Evolutionary conservation across 2,113 vertebrate genomes (phyloP).

Genomic region (Nannobrachium achirus): DNA sequence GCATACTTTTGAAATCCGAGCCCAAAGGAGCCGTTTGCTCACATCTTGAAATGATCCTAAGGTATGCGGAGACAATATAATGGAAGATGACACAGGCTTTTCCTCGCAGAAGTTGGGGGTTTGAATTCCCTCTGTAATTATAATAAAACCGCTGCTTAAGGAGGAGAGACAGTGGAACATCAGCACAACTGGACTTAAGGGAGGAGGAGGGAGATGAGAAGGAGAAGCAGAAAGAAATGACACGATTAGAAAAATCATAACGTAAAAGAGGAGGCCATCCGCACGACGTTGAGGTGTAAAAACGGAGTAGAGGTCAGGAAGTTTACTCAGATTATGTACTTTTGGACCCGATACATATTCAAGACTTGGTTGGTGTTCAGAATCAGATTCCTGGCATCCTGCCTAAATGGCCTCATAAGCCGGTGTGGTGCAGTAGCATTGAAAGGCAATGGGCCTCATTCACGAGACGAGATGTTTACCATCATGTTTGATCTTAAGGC

Average conservation of each 20-base stretch:
- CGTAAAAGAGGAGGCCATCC: background rate
- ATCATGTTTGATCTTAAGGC: too few species aligned
- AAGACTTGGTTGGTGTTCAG: too few species aligned
- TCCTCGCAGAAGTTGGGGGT: constrained; percentile 32
- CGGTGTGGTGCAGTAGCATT: too few species aligned
- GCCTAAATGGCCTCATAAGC: too few species aligned
- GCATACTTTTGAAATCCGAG: constrained; percentile 38
- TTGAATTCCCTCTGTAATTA: constrained; percentile 60
- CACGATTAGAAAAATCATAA: background rate
- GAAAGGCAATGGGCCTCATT: too few species aligned
- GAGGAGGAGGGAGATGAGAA: constrained; percentile 13
- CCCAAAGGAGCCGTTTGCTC: constrained; percentile 42
- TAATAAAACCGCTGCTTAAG: constrained; percentile 51
- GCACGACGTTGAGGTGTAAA: too few species aligned
- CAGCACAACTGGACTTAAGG: constrained; percentile 38
- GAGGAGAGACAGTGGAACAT: constrained; percentile 27
- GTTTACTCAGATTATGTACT: too few species aligned
- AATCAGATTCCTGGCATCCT: too few species aligned
- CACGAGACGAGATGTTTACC: too few species aligned
- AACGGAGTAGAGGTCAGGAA: too few species aligned
- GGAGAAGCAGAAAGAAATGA: background rate
- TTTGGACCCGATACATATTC: too few species aligned
- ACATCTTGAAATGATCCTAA: constrained; percentile 65
- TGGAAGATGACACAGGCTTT: constrained; percentile 63
- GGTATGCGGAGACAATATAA: constrained; percentile 58